These are phyloP conservation scores for Macrotis lagotis DNA, from an alignment of 2,113 vertebrate species.

Conservation along the genomic window DNA sequence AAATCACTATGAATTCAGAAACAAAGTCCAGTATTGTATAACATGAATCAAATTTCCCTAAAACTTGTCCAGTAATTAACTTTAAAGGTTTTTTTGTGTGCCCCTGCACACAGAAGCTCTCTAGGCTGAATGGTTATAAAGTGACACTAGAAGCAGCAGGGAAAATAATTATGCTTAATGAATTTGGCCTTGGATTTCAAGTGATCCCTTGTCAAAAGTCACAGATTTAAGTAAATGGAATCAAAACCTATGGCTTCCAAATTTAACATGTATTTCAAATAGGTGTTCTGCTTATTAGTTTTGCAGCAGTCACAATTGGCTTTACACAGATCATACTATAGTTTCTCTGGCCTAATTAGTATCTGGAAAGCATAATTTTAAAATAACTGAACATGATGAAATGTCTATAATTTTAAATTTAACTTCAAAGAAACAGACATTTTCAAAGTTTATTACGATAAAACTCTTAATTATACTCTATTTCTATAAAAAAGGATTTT, in stretches of 20 bases:
- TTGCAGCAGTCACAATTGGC: background rate
- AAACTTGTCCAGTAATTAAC: background rate
- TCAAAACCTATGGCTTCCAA: slow-evolving; percentile 66
- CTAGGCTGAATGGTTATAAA: slow-evolving; percentile 12
- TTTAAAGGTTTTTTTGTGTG: slow-evolving; percentile 34
- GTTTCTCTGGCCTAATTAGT: slow-evolving; percentile 73
- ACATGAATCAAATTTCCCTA: background rate
- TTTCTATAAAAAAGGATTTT: slow-evolving; percentile 70
- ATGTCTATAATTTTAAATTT: slow-evolving; percentile 64
- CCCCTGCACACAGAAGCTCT: slow-evolving; percentile 31
- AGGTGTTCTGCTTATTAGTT: slow-evolving; percentile 36
- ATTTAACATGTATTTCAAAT: background rate
- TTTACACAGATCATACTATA: slow-evolving; percentile 3
- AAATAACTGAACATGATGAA: slow-evolving; percentile 65
- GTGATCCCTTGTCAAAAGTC: slow-evolving; percentile 61
- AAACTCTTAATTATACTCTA: slow-evolving; percentile 61
- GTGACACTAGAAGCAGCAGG: slow-evolving; percentile 57
- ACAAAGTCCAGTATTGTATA: background rate
- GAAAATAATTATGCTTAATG: slow-evolving; percentile 53
- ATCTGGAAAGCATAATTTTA: slow-evolving; percentile 70
- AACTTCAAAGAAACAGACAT: slow-evolving; percentile 55
- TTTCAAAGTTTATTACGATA: slow-evolving; percentile 64
- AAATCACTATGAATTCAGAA: background rate
- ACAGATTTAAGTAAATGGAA: slow-evolving; percentile 57
- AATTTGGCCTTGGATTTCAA: slow-evolving; percentile 62